A percentile compares a stretch with the other conserved stretches of the same genome.
Evolutionary conservation across 2,888 invertebrate species (phyloP).

Genomic region (Marronus borbonicus): DNA sequence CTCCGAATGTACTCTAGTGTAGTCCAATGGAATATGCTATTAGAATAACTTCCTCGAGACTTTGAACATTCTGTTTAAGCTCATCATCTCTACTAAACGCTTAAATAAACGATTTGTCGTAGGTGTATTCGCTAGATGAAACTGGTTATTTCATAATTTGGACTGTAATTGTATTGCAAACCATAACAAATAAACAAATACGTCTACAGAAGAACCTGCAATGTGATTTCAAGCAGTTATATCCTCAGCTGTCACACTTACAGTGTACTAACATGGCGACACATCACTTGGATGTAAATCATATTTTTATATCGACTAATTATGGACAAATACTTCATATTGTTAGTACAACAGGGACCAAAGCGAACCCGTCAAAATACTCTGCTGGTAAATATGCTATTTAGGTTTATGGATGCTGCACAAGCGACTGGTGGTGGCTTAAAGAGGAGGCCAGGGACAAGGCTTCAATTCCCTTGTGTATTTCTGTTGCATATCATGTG

Average conservation of each 20-base stretch:
- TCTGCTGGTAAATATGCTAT: constrained; percentile 58
- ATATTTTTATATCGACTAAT: constrained; percentile 71
- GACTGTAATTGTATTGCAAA: constrained; percentile 68
- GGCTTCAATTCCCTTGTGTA: too few species aligned
- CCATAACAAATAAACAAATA: constrained; percentile 60
- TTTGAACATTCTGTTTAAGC: too few species aligned
- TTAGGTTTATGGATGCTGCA: too few species aligned
- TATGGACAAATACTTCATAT: constrained; percentile 70
- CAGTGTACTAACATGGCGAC: constrained; percentile 70
- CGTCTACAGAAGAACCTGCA: constrained; percentile 69
- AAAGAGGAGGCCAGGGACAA: too few species aligned
- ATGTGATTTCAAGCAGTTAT: constrained; percentile 63
- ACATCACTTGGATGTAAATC: constrained; percentile 68
- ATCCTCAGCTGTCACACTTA: constrained; percentile 63
- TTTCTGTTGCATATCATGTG: too few species aligned
- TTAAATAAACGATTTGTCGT: constrained; percentile 47
- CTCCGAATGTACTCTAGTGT: too few species aligned
- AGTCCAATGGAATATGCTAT: too few species aligned
- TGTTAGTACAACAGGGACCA: constrained; percentile 62
- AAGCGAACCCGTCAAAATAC: constrained; percentile 63
- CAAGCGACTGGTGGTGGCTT: too few species aligned
- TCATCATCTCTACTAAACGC: too few species aligned
- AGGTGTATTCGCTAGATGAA: constrained; percentile 73
- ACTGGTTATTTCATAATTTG: constrained; percentile 71
- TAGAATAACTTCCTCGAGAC: too few species aligned